phyloP scores from a whole-genome alignment of 2,113 vertebrate species.

The Phycodurus eques region DNA sequence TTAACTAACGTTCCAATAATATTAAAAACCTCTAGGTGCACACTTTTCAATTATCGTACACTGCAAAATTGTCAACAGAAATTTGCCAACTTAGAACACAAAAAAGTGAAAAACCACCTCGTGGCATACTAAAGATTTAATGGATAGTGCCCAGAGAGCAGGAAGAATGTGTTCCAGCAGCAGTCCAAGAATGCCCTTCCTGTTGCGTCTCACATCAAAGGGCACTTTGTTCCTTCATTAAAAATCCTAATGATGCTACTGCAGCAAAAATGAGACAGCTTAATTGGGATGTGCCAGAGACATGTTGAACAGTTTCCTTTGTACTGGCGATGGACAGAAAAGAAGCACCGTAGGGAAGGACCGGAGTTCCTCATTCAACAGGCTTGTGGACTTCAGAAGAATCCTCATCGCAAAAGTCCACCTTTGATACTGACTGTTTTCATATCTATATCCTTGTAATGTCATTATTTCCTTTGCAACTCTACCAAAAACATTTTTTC shows the following conservation, averaged over 20 bases:
- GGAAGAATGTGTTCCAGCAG: slow-evolving; percentile 4
- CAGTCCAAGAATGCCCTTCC: slow-evolving; percentile 7
- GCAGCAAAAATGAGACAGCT: slow-evolving; percentile 7
- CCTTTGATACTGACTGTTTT: not conserved
- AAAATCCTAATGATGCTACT: slow-evolving; percentile 12
- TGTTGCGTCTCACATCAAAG: slow-evolving; percentile 24
- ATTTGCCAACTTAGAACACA: not conserved
- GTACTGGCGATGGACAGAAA: slow-evolving; percentile 1
- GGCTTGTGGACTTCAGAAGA: not conserved
- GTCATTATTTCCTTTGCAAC: not conserved
- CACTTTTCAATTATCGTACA: not conserved
- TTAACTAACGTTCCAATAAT: not conserved
- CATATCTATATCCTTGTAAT: not conserved
- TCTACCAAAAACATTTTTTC: not conserved
- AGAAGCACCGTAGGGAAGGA: not conserved
- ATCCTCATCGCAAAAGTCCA: not conserved
- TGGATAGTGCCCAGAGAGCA: slow-evolving; percentile 2
- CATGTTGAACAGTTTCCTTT: slow-evolving; percentile 7
- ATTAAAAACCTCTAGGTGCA: not conserved
- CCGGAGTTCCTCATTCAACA: not conserved
- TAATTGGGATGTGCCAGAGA: slow-evolving; percentile 5
- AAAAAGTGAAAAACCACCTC: not conserved
- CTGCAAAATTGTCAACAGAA: slow-evolving; percentile 1
- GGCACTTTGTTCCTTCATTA: slow-evolving; percentile 17
- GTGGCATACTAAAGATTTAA: slow-evolving; percentile 1